A percentile compares a stretch with the other conserved stretches of the same genome.
These are phyloP conservation scores for Corynorhinus townsendii DNA, from an alignment of 2,113 vertebrate genomes.

Conservation along the genomic window DNA sequence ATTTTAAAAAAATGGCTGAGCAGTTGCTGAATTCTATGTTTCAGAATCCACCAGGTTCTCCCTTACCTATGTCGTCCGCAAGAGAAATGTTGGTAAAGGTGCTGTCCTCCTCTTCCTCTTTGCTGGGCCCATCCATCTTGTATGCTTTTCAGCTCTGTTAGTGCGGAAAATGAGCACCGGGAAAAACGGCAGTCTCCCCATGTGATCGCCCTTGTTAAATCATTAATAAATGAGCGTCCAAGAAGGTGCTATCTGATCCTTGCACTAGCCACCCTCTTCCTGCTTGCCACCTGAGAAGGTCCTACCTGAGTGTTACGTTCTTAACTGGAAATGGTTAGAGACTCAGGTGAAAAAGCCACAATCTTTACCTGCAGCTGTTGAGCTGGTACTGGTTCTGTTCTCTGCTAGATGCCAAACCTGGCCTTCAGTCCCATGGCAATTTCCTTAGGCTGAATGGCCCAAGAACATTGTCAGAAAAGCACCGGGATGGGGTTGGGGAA, in stretches of 20 bases:
- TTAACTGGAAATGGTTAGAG: not conserved
- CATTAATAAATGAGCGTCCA: constrained; percentile 33
- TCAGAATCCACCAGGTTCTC: not conserved
- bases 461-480: not conserved
- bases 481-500: not conserved
- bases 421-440: not conserved
- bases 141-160: not conserved
- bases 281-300: not conserved
- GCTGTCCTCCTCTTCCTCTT: constrained; percentile 15
- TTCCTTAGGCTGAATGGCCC: not conserved
- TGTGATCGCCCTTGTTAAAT: constrained; percentile 43
- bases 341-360: constrained; percentile 32
- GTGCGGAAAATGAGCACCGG: not conserved
- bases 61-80: constrained; percentile 56
- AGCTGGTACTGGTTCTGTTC: not conserved
- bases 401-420: not conserved
- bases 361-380: not conserved
- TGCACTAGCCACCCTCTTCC: not conserved
- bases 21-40: not conserved
- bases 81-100: constrained; percentile 59
- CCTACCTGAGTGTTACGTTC: not conserved
- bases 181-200: not conserved
- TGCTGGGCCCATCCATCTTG: constrained; percentile 47
- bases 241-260: constrained; percentile 43
- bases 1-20: not conserved